Base-by-base conservation (phyloP, 2,797 vertebrate species). In the Silurus aristotelis region DNA sequence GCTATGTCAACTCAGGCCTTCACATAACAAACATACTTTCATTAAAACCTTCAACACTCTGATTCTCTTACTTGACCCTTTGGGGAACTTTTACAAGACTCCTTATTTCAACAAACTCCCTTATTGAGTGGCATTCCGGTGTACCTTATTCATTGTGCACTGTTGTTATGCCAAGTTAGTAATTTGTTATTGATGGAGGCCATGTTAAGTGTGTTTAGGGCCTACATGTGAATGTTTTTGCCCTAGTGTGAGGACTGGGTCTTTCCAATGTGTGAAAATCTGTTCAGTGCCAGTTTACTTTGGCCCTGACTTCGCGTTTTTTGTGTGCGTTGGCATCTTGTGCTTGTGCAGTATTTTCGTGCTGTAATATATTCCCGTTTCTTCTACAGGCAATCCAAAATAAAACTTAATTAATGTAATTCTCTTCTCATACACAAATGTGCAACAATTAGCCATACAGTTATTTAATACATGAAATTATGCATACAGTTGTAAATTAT, bases 191-290 rank as follows among this genome's bases (percentile, higher is more conserved):
- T 79, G 86, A 89, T 87, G 81, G 85, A 85, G 88, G 85, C 85
- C 86, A 89, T 89, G 86, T 85, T 84, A 89, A 88, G 78, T 87
- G 89, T 91, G 64, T 80, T 77, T 75, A 83, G 56, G 82, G 89
- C 89, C 92, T 92, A 84, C 88, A 91, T 91, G 87, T 77, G 85
- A 92, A 90, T 64, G 89, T 86, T 89, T 77, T 85, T 89, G 91
- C 89, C 92, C 89, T 14, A 83, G 86, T 89, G 88, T 85, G 89
- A 86, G 90, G 84, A 88, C 88, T 87, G 90, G 90, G 90, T 92
- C 90, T 89, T 91, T 85, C 90, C 86, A 88, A 94, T 90, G 93
- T 94, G 94, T 92, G 89, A 94, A 92, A 93, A 91, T 88, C 83
- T 79, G 87, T 82, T 80, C 80, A 46, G 86, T 91, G 92, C 92